These are phyloP conservation scores for Cephonodes hylas DNA, from an alignment of 2,888 invertebrate genomes.

Conservation along the genomic window DNA sequence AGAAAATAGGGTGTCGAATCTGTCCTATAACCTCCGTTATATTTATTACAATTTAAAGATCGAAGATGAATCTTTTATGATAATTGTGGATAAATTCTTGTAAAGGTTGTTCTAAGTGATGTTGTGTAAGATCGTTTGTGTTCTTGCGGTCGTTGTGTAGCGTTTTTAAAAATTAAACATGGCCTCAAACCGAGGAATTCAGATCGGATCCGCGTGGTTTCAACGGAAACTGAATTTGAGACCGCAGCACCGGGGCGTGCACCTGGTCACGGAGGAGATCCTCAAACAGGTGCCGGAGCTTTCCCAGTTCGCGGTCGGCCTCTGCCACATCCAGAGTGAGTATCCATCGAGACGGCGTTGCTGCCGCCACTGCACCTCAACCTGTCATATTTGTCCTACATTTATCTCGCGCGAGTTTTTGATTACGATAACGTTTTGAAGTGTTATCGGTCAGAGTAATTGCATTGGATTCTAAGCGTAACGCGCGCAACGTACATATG, in stretches of 20 bases:
- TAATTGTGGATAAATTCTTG: constrained; percentile 84
- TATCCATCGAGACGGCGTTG: constrained; percentile 57
- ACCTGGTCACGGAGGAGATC: constrained; percentile 98
- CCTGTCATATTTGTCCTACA: constrained; percentile 59
- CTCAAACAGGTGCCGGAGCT: constrained; percentile 96
- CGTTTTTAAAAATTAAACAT: constrained; percentile 84
- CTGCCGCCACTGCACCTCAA: constrained; percentile 69
- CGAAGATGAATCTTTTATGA: constrained; percentile 85
- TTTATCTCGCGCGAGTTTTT: constrained; percentile 42
- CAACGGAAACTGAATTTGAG: constrained; percentile 98
- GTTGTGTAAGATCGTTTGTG: constrained; percentile 79
- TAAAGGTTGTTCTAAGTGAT: constrained; percentile 79
- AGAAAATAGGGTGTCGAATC: constrained; percentile 82
- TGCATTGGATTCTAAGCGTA: not conserved
- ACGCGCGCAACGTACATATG: constrained; percentile 41
- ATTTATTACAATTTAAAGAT: constrained; percentile 79
- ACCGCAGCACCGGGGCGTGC: constrained; percentile 97
- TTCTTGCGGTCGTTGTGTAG: constrained; percentile 78
- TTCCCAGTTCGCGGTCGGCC: constrained; percentile 95
- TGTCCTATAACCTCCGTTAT: constrained; percentile 79
- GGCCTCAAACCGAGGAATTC: constrained; percentile 95
- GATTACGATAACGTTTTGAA: constrained; percentile 29
- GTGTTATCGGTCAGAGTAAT: constrained; percentile 22
- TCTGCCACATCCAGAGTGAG: constrained; percentile 98
- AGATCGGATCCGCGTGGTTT: constrained; percentile 98